Percentiles rank a stretch among this genome's conserved stretches.
Conservation (phyloP, 2,797 vertebrate genomes). For the Oryzias sinensis region DNA sequence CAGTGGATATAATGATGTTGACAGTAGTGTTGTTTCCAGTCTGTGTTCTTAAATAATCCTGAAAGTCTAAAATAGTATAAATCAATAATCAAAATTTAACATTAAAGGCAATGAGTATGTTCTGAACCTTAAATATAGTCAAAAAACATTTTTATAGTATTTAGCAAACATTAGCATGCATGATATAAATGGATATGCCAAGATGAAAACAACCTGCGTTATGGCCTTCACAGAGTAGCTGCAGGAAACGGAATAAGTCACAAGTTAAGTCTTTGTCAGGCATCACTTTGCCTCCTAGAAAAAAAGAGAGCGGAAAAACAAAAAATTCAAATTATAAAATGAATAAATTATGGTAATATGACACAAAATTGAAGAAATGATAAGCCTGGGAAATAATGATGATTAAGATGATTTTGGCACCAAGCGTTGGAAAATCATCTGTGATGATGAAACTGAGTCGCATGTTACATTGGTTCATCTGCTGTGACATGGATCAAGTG, state of each 20-base stretch:
- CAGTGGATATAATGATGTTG: constrained; percentile 95
- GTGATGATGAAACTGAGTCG: constrained; percentile 6
- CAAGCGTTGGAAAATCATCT: constrained; percentile 15
- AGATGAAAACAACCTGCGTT: constrained; percentile 83
- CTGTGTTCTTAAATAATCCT: constrained; percentile 94
- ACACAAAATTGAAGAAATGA: constrained; percentile 6
- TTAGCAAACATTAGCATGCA: not conserved
- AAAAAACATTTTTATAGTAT: not conserved
- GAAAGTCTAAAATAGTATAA: constrained; percentile 81
- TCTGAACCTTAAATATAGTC: too few relatives aligned
- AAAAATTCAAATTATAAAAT: constrained; percentile 55
- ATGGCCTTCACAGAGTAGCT: constrained; percentile 96
- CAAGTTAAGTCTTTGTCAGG: constrained; percentile 90
- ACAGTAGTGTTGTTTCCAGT: constrained; percentile 96
- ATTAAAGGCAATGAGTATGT: too few relatives aligned
- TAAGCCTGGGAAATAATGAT: not conserved
- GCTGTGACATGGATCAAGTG: constrained; percentile 34
- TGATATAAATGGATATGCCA: not conserved
- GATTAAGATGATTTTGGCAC: not conserved
- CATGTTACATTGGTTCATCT: too few relatives aligned
- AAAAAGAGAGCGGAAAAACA: constrained; percentile 3
- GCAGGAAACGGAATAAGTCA: constrained; percentile 95
- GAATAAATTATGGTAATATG: constrained; percentile 46
- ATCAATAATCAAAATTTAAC: not conserved
- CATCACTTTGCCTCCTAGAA: constrained; percentile 89